phyloP scores from a whole-genome alignment of 2,113 vertebrate species.

The Zapornia atra region DNA sequence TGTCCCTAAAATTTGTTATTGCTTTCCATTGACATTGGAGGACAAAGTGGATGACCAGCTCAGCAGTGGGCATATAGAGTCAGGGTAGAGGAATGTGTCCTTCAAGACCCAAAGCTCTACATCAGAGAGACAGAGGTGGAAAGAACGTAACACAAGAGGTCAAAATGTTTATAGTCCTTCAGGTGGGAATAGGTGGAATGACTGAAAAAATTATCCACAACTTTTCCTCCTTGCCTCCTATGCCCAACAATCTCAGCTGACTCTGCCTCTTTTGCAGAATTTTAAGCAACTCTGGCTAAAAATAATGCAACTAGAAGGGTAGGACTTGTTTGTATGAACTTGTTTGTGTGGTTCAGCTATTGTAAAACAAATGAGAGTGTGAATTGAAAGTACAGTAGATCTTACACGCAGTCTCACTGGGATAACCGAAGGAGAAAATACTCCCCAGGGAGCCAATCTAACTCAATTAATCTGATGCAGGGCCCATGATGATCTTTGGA shows the following conservation, averaged over 20 bases:
- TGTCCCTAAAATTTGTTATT: not conserved
- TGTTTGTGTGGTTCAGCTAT: accelerated
- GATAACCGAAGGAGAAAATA: not conserved
- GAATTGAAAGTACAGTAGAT: not conserved
- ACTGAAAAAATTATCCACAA: not conserved
- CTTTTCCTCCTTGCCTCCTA: not conserved
- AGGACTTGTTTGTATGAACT: not conserved
- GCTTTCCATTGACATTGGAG: not conserved
- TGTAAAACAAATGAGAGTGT: not conserved
- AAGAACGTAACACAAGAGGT: not conserved
- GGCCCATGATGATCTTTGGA: not conserved
- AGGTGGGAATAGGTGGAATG: not conserved
- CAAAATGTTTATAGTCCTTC: not conserved
- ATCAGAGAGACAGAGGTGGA: not conserved
- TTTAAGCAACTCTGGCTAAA: not conserved
- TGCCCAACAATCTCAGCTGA: not conserved
- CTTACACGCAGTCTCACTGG: not conserved
- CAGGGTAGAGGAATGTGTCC: not conserved
- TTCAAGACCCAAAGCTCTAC: not conserved
- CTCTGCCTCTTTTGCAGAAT: not conserved
- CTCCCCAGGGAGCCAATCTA: not conserved
- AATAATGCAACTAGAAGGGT: not conserved
- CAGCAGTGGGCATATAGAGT: not conserved
- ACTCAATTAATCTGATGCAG: not conserved
- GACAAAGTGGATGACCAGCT: not conserved